Evolutionary conservation across 2,888 invertebrate species (phyloP).

Genomic region (Dugesia japonica): DNA sequence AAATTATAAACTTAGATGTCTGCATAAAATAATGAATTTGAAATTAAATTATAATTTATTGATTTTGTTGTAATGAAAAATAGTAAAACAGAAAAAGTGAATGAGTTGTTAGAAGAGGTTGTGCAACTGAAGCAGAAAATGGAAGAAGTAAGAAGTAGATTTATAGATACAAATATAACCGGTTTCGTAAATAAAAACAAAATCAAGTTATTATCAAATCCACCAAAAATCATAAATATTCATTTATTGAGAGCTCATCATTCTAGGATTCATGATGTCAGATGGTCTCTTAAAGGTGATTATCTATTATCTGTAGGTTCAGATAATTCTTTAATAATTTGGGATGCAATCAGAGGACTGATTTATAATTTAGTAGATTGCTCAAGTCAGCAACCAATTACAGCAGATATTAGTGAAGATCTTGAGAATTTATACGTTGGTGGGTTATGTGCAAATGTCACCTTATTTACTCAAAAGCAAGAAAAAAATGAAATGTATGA

Average conservation of each 20-base stretch:
- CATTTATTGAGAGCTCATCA: slow-evolving; percentile 22
- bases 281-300: slow-evolving; percentile 20
- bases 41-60: too few relatives aligned
- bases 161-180: neutral
- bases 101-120: slow-evolving; percentile 17
- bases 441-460: slow-evolving; percentile 28
- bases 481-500: slow-evolving; percentile 12
- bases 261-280: slow-evolving; percentile 25
- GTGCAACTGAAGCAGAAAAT: slow-evolving; percentile 23
- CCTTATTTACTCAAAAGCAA: slow-evolving; percentile 22
- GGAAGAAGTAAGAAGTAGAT: neutral
- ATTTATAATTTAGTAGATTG: slow-evolving; percentile 25
- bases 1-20: too few relatives aligned
- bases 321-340: slow-evolving; percentile 28
- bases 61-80: neutral
- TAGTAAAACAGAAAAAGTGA: slow-evolving; percentile 23
- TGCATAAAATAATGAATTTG: too few relatives aligned
- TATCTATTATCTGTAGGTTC: slow-evolving; percentile 17
- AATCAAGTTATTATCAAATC: neutral
- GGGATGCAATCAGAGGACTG: slow-evolving; percentile 20
- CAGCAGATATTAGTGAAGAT: slow-evolving; percentile 21
- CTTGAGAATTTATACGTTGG: slow-evolving; percentile 1
- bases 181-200: neutral
- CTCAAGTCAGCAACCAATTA: slow-evolving; percentile 11
- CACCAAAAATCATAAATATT: slow-evolving; percentile 16